Base-by-base conservation (phyloP, 2,888 invertebrate genomes). In the Clivina fossor region DNA sequence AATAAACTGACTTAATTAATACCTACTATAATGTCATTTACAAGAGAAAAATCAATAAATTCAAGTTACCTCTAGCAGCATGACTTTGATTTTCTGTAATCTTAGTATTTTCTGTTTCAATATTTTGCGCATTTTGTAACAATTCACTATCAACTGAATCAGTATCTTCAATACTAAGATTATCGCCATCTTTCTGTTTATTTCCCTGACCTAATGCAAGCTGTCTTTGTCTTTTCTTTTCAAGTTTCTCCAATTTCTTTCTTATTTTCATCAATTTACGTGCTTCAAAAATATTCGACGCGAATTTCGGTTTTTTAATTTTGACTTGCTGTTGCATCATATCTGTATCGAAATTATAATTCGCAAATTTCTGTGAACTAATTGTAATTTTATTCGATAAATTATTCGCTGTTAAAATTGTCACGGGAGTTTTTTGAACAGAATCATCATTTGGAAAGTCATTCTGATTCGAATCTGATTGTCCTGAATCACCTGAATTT, bases 241-340 rank as follows among this genome's bases (percentile, higher is more conserved):
- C 82, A 64, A 83, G 76, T 64, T 81, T 81, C 24, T 82, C 81
- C 58, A 86, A 70, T 61, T 82, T 80, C 60, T 81, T 84, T 4
- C 85, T 74, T 68, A 84, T 80, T 70, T 84, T 84, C 78, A 84
- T 83, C 47, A 85, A 70, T 61, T 78, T 78, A 63, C 78, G 80
- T 1, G 85, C 84, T 73, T 86, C 86, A 62, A 79, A 77, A 35
- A 85, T 76, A 68, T 85, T 86, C 1, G 82, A 81, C 0, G 85
- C 85, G 55, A 84, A 81, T 73, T 83, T 86, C 0, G 84, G 84
- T 67, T 86, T 86, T 60, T 81, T 83, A 20, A 81, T 64, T 9
- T 78, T 78, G 19, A 37, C 20, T 37, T 38, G 46, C 9, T 33
- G 4, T 13, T 43, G 43, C 35, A 28, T 30, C 5, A 33, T 2